These are phyloP conservation scores for Porphyrio hochstetteri DNA, from an alignment of 2,113 vertebrate species.

Conservation along the genomic window DNA sequence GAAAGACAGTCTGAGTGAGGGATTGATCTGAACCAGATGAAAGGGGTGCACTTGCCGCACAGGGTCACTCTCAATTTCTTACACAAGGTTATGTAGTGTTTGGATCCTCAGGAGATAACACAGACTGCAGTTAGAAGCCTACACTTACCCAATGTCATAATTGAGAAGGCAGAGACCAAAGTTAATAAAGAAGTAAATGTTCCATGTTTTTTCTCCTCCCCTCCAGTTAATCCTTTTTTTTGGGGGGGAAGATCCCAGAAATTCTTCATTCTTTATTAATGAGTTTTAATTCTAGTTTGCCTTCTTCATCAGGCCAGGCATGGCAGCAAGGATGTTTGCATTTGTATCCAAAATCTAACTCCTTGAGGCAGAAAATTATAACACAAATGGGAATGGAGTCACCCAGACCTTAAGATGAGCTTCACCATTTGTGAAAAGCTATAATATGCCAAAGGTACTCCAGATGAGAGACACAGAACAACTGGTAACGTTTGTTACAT, in stretches of 20 bases:
- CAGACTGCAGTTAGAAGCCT: not conserved
- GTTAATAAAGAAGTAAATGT: not conserved
- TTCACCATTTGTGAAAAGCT: not conserved
- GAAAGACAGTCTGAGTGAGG: not conserved
- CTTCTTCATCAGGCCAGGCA: not conserved
- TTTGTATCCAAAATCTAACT: not conserved
- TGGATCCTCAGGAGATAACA: not conserved
- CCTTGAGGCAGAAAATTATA: not conserved
- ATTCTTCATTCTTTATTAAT: not conserved
- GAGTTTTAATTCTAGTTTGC: not conserved
- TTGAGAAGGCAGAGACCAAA: not conserved
- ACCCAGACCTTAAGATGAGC: not conserved
- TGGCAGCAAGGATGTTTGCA: not conserved
- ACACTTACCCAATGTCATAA: no score
- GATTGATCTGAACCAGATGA: not conserved
- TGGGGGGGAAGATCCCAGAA: not conserved
- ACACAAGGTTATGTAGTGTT: not conserved
- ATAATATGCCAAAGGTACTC: not conserved
- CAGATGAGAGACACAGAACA: not conserved
- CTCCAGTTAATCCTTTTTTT: not conserved
- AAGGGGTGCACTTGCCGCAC: accelerated
- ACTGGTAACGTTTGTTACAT: not conserved
- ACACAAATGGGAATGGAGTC: not conserved
- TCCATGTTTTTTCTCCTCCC: not conserved
- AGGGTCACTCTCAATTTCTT: not conserved